Conservation (phyloP, 2,113 vertebrate genomes). For the Notechis scutatus region DNA sequence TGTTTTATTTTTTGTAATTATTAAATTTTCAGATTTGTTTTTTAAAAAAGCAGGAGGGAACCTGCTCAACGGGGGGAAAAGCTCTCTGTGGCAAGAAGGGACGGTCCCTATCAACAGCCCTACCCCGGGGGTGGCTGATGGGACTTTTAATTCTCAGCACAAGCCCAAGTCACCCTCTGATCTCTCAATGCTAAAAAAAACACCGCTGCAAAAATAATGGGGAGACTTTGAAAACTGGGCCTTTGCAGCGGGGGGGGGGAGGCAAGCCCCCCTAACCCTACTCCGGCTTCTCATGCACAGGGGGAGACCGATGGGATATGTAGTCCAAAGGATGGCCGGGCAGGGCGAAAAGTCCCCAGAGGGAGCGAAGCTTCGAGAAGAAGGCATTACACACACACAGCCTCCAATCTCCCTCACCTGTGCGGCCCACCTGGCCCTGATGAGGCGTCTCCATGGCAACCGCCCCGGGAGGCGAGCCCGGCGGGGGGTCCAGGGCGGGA, state of each 20-base stretch:
- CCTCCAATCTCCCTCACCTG: not conserved
- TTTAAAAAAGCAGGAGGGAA: not conserved
- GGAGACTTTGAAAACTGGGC: too few species aligned
- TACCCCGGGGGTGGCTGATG: not conserved
- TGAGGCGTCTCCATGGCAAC: conserved; percentile 64
- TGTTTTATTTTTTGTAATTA: not conserved
- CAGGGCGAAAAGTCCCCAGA: too few species aligned
- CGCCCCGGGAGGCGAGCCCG: not conserved
- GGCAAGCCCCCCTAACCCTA: too few species aligned
- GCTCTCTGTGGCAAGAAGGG: not conserved
- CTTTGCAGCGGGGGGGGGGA: too few species aligned
- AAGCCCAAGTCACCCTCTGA: not conserved
- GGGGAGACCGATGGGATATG: not conserved
- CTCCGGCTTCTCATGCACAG: too few species aligned
- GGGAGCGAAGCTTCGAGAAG: not conserved
- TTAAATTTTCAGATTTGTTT: not conserved
- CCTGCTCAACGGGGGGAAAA: too few species aligned
- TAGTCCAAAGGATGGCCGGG: not conserved
- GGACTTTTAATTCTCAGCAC: not conserved
- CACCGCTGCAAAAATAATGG: too few species aligned
- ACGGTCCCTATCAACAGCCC: not conserved
- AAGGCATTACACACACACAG: too few species aligned
- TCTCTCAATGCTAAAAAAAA: not conserved
- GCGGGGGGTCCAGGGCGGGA: too few species aligned
- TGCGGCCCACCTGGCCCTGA: not conserved